Percentiles rank a stretch among this genome's conserved stretches.
phyloP scores from a whole-genome alignment of 2,113 vertebrate genomes.

The Paramormyrops kingsleyae region DNA sequence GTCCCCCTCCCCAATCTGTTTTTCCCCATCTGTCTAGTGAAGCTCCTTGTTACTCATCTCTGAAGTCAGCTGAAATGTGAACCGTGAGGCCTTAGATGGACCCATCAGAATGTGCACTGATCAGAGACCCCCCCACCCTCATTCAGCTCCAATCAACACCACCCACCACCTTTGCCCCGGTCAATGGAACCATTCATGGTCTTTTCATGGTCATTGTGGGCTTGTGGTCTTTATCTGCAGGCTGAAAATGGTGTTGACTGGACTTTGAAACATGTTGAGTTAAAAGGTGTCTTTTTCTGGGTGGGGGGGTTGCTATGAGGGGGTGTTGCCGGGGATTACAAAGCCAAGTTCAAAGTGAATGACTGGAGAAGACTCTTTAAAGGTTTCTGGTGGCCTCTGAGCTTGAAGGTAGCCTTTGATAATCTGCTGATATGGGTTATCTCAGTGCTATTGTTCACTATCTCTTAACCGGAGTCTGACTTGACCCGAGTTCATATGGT shows the following conservation, averaged over 20 bases:
- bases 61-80: not conserved
- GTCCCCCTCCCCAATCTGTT: not conserved
- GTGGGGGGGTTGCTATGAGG: not conserved
- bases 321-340: not conserved
- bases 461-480: not conserved
- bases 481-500: not conserved
- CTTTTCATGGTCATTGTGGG: not conserved
- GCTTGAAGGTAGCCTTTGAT: not conserved
- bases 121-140: not conserved
- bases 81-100: not conserved
- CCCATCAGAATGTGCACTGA: not conserved
- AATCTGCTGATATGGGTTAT: not conserved
- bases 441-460: not conserved
- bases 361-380: not conserved
- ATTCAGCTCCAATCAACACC: not conserved
- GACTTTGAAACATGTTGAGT: not conserved
- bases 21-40: constrained; percentile 10
- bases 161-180: not conserved
- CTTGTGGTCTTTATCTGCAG: not conserved
- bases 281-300: not conserved
- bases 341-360: not conserved
- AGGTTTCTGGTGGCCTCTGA: not conserved
- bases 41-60: not conserved
- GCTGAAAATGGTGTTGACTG: not conserved
- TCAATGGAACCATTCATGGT: not conserved